Evolutionary conservation across 2,797 vertebrate species (phyloP).

Genomic region (Micrastur ruficollis): DNA sequence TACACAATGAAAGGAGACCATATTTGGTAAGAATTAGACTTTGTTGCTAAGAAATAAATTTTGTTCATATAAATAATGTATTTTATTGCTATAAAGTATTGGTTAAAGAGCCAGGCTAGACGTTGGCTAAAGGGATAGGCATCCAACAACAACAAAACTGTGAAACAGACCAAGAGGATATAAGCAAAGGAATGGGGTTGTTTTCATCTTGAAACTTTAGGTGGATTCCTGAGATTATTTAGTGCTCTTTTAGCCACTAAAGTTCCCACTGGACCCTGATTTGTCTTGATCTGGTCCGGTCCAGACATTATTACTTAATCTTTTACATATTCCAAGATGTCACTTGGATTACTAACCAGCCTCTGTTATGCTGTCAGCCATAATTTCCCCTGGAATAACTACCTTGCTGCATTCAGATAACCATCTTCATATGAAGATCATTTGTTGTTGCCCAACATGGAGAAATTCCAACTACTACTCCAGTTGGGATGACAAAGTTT

Average conservation of each 20-base stretch:
- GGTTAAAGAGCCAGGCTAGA: not conserved
- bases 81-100: not conserved
- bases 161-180: not conserved
- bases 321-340: slow-evolving; percentile 38
- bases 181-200: not conserved
- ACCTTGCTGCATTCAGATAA: not conserved
- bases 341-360: slow-evolving; percentile 17
- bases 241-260: not conserved
- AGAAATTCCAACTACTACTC: not conserved
- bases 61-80: slow-evolving; percentile 4
- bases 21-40: not conserved
- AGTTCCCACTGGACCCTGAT: slow-evolving; percentile 16
- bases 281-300: slow-evolving; percentile 31
- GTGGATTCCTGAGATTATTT: slow-evolving; percentile 45
- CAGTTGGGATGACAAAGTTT: not conserved
- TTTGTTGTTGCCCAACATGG: slow-evolving; percentile 7
- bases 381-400: slow-evolving; percentile 8
- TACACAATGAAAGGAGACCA: not conserved
- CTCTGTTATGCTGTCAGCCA: not conserved
- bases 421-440: not conserved
- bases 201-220: slow-evolving; percentile 36
- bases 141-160: not conserved
- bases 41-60: not conserved
- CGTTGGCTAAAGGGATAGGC: slow-evolving; percentile 25
- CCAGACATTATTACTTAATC: slow-evolving; percentile 35